Evolutionary conservation across 2,888 invertebrate genomes (phyloP), one percentile per base, ranked within the genome.

Genomic region (Melanostoma mellinum): DNA sequence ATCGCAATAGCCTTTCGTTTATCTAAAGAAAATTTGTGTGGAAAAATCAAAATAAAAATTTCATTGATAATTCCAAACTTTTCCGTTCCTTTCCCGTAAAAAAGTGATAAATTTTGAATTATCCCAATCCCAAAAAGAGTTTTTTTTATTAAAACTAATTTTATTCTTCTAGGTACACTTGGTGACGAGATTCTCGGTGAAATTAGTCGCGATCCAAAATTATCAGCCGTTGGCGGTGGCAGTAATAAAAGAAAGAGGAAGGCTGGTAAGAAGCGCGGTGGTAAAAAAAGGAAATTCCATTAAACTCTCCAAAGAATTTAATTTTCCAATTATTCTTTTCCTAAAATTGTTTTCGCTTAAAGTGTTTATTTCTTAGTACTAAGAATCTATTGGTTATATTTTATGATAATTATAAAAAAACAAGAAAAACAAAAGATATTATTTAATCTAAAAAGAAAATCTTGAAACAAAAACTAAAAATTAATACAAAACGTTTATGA

Each of bases 141-240:
- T 20, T 30, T 4, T 10, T 9, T 65, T 53, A 6, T 78, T 60
- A 52, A n/a, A 36, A 36, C 63, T 30, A 40, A 32, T 52, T 40
- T 10, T 33, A 20, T 1, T 20, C 35, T 86, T 61, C 6, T 73
- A 91, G 91, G 90, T 53, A 93, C 93, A 74, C 92, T 97, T 86
- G 97, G 96, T 44, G 95, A 96, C 91, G 97, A 97, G 92, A 93
- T 97, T 88, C 94, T 95, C 86, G 93, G 93, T 58, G 93, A 92
- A 86, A 91, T 92, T 44, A 90, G 88, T 52, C 89, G 90, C 48
- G 90, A 90, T 76, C 88, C 90, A 10, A 87, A 88, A 40, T 77
- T 89, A 85, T 90, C 90, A 20, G 88, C 92, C 52, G 91, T 89
- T 86, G 91, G 87, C 61, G 86, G 93, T 90, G 92, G 92, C 44